These are phyloP conservation scores for Taxidea taxus DNA, from an alignment of 2,113 vertebrate species.

Conservation along the genomic window DNA sequence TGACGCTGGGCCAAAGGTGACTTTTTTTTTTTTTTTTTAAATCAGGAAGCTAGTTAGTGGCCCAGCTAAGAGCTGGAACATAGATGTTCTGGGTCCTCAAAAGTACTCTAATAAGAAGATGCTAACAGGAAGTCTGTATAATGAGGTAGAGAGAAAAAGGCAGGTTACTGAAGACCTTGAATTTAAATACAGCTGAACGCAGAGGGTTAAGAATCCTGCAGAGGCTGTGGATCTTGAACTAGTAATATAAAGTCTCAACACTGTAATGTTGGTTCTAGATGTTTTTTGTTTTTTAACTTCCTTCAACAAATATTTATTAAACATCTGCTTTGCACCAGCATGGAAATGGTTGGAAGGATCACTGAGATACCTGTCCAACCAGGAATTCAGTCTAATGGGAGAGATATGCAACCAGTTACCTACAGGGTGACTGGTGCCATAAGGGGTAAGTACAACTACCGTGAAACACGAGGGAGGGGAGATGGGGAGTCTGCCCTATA, in stretches of 20 bases:
- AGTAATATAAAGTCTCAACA: not conserved
- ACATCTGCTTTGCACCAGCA: not conserved
- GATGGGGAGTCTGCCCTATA: not conserved
- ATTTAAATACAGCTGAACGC: not conserved
- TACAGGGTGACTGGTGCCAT: not conserved
- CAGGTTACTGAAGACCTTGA: not conserved
- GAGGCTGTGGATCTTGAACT: not conserved
- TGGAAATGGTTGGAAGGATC: not conserved
- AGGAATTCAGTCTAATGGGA: not conserved
- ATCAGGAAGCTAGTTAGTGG: not conserved
- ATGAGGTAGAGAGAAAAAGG: not conserved
- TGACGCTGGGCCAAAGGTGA: not conserved
- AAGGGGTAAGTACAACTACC: not conserved
- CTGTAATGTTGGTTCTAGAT: not conserved
- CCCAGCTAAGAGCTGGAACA: not conserved
- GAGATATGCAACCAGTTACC: not conserved
- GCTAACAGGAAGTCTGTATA: not conserved
- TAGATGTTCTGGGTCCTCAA: not conserved
- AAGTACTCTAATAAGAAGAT: not conserved
- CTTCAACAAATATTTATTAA: slow-evolving; percentile 20
- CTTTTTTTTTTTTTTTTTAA: not conserved
- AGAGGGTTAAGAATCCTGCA: not conserved
- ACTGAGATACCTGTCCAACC: not conserved
- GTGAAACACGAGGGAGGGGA: not conserved
- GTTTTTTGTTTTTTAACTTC: not conserved